A percentile compares a stretch with the other conserved stretches of the same genome.
Conservation (phyloP, 2,797 vertebrate species). For the Lepilemur ruficaudatus region DNA sequence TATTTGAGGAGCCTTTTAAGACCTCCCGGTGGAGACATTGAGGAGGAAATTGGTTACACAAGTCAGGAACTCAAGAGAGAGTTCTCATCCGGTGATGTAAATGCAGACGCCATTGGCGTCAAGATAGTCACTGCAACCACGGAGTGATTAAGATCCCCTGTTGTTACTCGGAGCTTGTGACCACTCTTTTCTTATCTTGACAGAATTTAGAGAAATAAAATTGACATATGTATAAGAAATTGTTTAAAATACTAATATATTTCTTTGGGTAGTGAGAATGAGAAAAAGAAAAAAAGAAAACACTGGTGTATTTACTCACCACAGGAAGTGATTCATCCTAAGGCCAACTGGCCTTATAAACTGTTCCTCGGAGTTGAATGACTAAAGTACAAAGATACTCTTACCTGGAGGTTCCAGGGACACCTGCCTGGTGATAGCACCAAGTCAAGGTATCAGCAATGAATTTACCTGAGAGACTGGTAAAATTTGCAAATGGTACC, state of each 20-base stretch:
- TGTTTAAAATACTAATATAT: neutral
- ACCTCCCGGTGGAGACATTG: neutral
- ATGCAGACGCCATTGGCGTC: rapidly evolving
- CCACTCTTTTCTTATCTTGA: neutral
- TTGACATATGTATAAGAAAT: neutral
- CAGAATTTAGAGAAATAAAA: neutral
- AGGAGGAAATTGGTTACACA: neutral
- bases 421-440: neutral
- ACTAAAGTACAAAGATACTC: neutral
- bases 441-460: neutral
- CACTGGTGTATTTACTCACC: neutral
- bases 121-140: neutral
- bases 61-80: neutral
- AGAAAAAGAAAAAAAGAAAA: neutral
- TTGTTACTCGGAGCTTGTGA: neutral
- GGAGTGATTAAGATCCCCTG: neutral
- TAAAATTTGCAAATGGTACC: neutral
- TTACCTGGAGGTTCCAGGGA: neutral
- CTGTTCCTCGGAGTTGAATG: neutral
- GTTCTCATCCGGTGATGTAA: too few relatives aligned
- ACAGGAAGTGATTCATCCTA: neutral
- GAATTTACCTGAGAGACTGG: neutral
- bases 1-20: neutral
- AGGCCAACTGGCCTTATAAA: neutral
- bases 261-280: neutral